These are phyloP conservation scores for Quadroppia sp. DNA, from an alignment of 2,888 invertebrate genomes.

Conservation along the genomic window DNA sequence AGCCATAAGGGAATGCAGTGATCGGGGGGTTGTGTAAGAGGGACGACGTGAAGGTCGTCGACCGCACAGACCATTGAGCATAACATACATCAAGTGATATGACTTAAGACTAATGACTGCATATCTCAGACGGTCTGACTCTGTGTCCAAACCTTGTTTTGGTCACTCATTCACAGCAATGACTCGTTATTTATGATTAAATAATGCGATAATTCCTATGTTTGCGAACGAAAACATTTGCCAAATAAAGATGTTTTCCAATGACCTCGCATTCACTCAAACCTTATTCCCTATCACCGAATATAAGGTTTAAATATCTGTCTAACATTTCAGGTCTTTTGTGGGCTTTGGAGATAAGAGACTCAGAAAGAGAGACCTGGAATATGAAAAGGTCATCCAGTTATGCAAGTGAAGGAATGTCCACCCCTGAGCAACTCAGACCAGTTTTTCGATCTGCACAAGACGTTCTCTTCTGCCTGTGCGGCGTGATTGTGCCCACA, in stretches of 20 bases:
- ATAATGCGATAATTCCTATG: slow-evolving; percentile 26
- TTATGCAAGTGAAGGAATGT: slow-evolving; percentile 40
- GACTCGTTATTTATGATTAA: slow-evolving; percentile 1
- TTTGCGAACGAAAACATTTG: neutral
- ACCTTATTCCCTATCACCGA: neutral
- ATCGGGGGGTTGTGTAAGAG: slow-evolving; percentile 6
- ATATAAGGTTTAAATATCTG: slow-evolving; percentile 2
- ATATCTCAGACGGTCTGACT: slow-evolving; percentile 21
- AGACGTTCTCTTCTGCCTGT: slow-evolving; percentile 14
- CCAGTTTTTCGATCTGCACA: slow-evolving; percentile 28
- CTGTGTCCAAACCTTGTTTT: neutral
- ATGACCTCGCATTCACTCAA: neutral
- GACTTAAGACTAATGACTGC: slow-evolving; percentile 26
- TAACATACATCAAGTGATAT: slow-evolving; percentile 25
- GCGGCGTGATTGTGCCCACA: slow-evolving; percentile 37
- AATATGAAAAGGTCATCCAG: slow-evolving; percentile 38
- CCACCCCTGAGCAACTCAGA: slow-evolving; percentile 39
- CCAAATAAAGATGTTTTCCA: slow-evolving; percentile 3
- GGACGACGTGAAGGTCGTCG: slow-evolving; percentile 36
- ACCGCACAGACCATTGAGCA: slow-evolving; percentile 33
- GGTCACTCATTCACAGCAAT: slow-evolving; percentile 28
- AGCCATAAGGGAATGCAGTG: slow-evolving; percentile 20
- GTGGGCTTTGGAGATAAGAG: slow-evolving; percentile 35
- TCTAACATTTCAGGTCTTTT: slow-evolving; percentile 30
- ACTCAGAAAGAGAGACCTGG: slow-evolving; percentile 22